Evolutionary conservation across 2,113 vertebrate species (phyloP).

Genomic region (Eulemur rufifrons): DNA sequence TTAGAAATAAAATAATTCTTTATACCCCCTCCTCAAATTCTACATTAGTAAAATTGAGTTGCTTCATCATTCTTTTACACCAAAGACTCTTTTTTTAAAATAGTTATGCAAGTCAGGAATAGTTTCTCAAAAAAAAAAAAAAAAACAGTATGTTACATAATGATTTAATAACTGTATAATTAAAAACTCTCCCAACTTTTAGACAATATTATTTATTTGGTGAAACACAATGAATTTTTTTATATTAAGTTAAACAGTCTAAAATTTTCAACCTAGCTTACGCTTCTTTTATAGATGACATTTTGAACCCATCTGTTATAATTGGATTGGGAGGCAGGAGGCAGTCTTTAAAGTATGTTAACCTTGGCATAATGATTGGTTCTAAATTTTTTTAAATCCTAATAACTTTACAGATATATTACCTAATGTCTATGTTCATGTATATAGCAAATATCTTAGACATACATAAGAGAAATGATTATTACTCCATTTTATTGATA

Average conservation of each 20-base stretch:
- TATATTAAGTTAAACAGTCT: background rate
- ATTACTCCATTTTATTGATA: background rate
- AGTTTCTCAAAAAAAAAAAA: background rate
- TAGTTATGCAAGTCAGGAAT: background rate
- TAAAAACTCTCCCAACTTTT: constrained; percentile 41
- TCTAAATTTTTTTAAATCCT: background rate
- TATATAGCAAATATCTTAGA: constrained; percentile 18
- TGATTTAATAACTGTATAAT: constrained; percentile 33
- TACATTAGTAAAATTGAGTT: background rate
- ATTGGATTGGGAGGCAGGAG: background rate
- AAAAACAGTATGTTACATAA: background rate
- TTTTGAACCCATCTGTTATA: background rate
- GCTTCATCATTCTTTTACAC: constrained; percentile 2
- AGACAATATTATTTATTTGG: constrained; percentile 30
- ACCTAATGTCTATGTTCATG: background rate
- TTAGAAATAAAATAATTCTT: constrained; percentile 53
- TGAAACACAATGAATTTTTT: constrained; percentile 25
- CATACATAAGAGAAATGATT: background rate
- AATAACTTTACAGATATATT: background rate
- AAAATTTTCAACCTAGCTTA: constrained; percentile 4
- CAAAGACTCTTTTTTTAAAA: background rate
- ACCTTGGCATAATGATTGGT: background rate
- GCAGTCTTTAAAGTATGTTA: constrained; percentile 36
- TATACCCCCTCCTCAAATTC: background rate
- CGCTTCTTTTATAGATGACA: background rate